phyloP scores from a whole-genome alignment of 2,113 vertebrate genomes.

The Irena cyanogastra region DNA sequence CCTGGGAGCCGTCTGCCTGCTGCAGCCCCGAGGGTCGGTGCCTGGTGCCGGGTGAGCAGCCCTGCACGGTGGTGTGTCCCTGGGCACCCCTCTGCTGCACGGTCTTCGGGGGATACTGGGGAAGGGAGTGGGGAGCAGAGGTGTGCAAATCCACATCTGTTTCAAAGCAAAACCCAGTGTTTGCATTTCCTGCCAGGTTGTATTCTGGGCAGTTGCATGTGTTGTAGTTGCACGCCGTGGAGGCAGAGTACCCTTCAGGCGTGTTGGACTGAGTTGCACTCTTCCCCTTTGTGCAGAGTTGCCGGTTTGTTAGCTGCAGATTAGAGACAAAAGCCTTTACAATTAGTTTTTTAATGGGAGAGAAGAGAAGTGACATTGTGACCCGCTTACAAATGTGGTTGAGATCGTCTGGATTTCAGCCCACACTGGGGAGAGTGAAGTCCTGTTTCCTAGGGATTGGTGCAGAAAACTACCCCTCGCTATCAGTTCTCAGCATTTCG shows the following conservation, averaged over 20 bases:
- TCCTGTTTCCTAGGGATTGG: slow-evolving; percentile 11
- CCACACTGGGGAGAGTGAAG: not conserved
- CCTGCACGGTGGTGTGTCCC: not conserved
- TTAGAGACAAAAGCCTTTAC: slow-evolving; percentile 19
- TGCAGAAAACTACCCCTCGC: not conserved
- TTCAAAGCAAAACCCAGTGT: not conserved
- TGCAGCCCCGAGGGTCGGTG: accelerated
- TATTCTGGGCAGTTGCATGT: not conserved
- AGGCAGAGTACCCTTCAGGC: not conserved
- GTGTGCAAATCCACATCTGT: not conserved
- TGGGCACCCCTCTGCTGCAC: not conserved
- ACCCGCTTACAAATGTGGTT: not conserved
- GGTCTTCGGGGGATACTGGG: too few relatives aligned
- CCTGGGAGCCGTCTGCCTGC: not conserved
- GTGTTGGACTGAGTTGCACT: not conserved
- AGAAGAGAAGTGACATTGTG: slow-evolving; percentile 15
- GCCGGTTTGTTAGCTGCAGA: slow-evolving; percentile 8
- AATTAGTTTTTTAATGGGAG: slow-evolving; percentile 25
- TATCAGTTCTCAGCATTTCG: not conserved
- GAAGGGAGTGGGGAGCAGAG: not conserved
- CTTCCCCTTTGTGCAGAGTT: not conserved
- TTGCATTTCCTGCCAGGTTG: not conserved
- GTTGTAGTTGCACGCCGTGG: not conserved
- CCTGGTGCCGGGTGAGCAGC: not conserved
- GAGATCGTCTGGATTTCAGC: slow-evolving; percentile 10